Evolutionary conservation across 2,797 vertebrate species (phyloP), one percentile per base, ranked within the genome.

Genomic region (Cyprinella venusta): DNA sequence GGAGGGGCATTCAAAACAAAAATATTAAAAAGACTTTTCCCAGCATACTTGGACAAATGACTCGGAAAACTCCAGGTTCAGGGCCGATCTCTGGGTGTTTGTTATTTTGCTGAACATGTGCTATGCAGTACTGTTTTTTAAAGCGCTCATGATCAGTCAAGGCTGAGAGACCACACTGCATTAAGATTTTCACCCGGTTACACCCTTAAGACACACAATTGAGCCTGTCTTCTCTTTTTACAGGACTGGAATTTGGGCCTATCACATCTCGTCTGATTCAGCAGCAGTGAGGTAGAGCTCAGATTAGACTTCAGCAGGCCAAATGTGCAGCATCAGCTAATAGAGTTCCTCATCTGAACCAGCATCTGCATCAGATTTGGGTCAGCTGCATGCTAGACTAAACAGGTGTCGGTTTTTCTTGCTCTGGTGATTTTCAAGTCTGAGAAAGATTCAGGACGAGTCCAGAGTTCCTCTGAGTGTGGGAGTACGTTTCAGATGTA

Each of bases 121-220:
- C 76, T 84, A 63, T 76, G 79, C 65, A 21, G 59, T 82, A 69
- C 38, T 65, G 15, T 84, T 84, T 84, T 77, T 36, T 69, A 48
- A 83, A 83, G 19, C 15, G 56, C 79, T 75, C 48, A 74, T 85
- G 80, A 85, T 77, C 85, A 85, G 86, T 81, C 85, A 86, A 90
- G 87, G 85, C 80, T 86, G 80, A 76, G 86, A 84, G 84, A 85
- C 85, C 84, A 70, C 86, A 88, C 65, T 82, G 65, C 69, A 88
- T 86, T 83, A 85, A 88, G 82, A 87, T 72, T 76, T 85, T 79
- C 84, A 81, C 81, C 80, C 24, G 61, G 90, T 85, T 85, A 87
- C 88, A 88, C 87, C 89, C 89, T 90, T 54, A 88, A 89, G 77
- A 87, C 72, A 89, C 65, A 90, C 86, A 88, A 72, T 80, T 82